Percentiles rank a stretch among this genome's conserved stretches.
Evolutionary conservation across 2,797 vertebrate genomes (phyloP).

Genomic region (Tokudaia muenninki): DNA sequence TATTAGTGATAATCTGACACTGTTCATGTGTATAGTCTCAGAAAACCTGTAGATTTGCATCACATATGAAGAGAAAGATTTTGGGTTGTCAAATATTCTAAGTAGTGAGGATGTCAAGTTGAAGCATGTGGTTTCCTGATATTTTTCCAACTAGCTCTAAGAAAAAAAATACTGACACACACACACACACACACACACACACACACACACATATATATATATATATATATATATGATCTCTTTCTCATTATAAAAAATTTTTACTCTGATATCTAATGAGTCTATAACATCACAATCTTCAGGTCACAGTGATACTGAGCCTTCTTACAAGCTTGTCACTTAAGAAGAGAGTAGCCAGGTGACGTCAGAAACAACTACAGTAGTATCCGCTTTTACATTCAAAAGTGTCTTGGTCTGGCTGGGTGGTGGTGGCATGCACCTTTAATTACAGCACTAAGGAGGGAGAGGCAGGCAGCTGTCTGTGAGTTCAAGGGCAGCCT

Average conservation of each 20-base stretch:
- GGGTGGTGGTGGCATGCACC: too few species aligned
- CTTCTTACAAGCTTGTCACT: neutral
- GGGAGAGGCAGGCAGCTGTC: neutral
- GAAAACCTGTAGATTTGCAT: neutral
- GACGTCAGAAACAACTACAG: neutral
- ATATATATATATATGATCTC: neutral
- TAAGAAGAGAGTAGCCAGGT: neutral
- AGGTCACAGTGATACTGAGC: neutral
- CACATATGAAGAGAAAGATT: neutral
- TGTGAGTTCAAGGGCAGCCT: neutral
- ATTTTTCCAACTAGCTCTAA: slow-evolving; percentile 37
- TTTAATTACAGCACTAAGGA: neutral
- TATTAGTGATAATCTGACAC: neutral
- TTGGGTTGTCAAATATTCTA: neutral
- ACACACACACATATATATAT: too few species aligned
- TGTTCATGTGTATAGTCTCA: neutral
- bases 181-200: too few species aligned
- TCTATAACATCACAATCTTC: neutral
- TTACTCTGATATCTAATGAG: neutral
- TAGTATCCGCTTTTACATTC: neutral
- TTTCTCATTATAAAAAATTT: neutral
- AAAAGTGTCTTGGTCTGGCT: neutral
- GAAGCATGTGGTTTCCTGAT: neutral
- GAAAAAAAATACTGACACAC: neutral
- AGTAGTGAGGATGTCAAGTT: neutral